Evolutionary conservation across 2,888 invertebrate genomes (phyloP).

Genomic region (Aradus depressus): DNA sequence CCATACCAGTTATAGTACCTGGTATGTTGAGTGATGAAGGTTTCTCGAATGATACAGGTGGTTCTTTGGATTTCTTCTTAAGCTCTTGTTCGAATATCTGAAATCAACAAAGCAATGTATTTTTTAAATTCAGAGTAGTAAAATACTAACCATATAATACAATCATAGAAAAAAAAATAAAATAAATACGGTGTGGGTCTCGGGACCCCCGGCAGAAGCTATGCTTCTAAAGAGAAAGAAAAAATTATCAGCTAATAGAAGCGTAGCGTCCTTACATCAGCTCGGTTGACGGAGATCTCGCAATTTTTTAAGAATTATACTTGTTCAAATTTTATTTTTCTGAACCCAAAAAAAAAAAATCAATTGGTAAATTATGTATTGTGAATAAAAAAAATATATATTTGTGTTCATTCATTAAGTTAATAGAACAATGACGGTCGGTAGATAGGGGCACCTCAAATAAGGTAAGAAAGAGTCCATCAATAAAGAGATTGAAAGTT

Average conservation of each 20-base stretch:
- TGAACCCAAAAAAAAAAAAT: too few relatives aligned
- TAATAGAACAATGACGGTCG: too few relatives aligned
- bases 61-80: conserved; percentile 21
- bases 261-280: neutral
- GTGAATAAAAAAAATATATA: too few relatives aligned
- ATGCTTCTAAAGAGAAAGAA: neutral
- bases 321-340: too few relatives aligned
- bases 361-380: too few relatives aligned
- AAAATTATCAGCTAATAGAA: neutral
- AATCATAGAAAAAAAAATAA: neutral
- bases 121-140: too few relatives aligned
- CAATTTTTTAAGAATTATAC: too few relatives aligned
- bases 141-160: neutral
- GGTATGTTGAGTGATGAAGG: conserved; percentile 2
- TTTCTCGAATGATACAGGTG: conserved; percentile 23
- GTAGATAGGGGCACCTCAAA: too few relatives aligned
- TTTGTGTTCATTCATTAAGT: too few relatives aligned
- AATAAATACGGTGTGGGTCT: neutral
- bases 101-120: conserved; percentile 12
- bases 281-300: neutral
- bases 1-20: neutral
- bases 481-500: too few relatives aligned
- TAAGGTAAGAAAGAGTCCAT: too few relatives aligned
- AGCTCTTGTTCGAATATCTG: conserved; percentile 24
- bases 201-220: neutral